phyloP scores from a whole-genome alignment of 2,888 invertebrate genomes.

The Clostera curtula region DNA sequence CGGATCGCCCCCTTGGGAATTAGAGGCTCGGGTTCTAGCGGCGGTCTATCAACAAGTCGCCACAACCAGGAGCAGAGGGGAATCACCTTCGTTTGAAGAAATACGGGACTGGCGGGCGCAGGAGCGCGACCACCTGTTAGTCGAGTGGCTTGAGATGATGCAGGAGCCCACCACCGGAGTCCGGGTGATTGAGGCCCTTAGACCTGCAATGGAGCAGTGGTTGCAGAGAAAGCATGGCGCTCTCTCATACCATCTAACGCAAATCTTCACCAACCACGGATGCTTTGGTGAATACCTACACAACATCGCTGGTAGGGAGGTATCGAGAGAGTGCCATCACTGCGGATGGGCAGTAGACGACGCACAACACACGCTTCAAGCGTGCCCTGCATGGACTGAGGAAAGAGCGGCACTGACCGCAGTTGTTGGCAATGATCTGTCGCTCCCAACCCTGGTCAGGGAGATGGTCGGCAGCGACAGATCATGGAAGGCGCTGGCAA shows the following conservation, averaged over 20 bases:
- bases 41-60: neutral
- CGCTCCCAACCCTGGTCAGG: neutral
- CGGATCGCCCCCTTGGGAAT: neutral
- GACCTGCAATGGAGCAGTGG: neutral
- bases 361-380: neutral
- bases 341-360: neutral
- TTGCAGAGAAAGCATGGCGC: no score
- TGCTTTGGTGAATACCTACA: no score
- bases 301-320: neutral
- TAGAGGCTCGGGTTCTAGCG: neutral
- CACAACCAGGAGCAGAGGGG: slow-evolving; percentile 1
- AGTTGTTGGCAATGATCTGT: neutral
- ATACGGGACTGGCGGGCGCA: neutral
- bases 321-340: neutral
- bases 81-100: slow-evolving; percentile 1
- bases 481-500: neutral
- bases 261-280: no score
- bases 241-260: no score
- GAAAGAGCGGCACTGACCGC: neutral
- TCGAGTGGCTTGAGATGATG: neutral
- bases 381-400: neutral
- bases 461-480: neutral
- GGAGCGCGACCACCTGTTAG: neutral
- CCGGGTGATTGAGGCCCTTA: neutral
- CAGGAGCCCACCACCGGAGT: neutral